These are phyloP conservation scores for Trichopria drosophilae DNA, from an alignment of 2,888 invertebrate species.

Conservation along the genomic window DNA sequence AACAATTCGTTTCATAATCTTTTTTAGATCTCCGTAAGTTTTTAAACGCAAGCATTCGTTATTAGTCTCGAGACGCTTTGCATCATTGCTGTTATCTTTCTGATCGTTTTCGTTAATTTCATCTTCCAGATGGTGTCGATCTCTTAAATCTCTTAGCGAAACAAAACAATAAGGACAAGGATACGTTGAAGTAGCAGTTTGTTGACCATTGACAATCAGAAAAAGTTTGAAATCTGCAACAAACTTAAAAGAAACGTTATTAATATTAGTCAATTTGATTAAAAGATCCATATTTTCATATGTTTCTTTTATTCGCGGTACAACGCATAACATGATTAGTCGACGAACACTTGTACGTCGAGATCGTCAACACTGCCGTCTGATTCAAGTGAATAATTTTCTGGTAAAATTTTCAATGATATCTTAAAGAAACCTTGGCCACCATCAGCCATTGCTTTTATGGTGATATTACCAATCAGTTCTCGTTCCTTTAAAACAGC, in stretches of 20 bases:
- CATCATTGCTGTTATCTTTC: background rate
- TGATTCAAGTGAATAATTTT: conserved; percentile 4
- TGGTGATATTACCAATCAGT: background rate
- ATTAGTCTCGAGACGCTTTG: too few relatives aligned
- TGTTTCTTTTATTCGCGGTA: conserved; percentile 1
- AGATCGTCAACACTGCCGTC: background rate
- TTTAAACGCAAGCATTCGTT: too few relatives aligned
- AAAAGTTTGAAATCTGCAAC: too few relatives aligned
- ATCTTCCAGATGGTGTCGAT: too few relatives aligned
- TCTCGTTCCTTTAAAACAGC: background rate
- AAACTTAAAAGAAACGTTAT: too few relatives aligned
- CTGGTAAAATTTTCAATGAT: conserved; percentile 1
- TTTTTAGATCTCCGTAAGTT: too few relatives aligned
- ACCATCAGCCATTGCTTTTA: conserved; percentile 4
- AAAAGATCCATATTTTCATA: conserved; percentile 1
- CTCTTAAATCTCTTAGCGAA: conserved; percentile 1
- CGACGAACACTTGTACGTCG: background rate
- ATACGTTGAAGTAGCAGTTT: conserved; percentile 1
- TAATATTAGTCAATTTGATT: conserved; percentile 4
- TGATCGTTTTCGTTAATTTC: too few relatives aligned
- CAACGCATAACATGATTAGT: too few relatives aligned
- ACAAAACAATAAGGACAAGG: too few relatives aligned
- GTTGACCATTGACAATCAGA: conserved; percentile 4
- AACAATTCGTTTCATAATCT: too few relatives aligned
- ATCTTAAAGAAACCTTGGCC: conserved; percentile 9